Conservation (phyloP, 2,113 vertebrate genomes). For the Arothron firmamentum region DNA sequence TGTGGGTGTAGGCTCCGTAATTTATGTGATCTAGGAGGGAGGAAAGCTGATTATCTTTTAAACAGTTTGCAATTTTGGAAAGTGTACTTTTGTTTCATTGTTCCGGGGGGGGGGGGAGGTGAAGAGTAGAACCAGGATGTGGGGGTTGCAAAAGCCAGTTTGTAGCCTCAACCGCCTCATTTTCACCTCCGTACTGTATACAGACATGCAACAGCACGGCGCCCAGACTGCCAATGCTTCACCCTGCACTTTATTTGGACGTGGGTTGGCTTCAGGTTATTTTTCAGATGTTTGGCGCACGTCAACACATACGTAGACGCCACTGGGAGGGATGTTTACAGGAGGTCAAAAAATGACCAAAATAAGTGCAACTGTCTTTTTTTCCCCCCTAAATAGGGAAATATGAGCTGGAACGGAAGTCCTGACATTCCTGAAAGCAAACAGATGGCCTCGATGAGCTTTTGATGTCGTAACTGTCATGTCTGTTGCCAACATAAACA, state of each 20-base stretch:
- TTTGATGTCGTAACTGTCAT: slow-evolving; percentile 44
- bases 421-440: slow-evolving; percentile 56
- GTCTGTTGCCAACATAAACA: slow-evolving; percentile 58
- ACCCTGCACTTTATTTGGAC: too few relatives aligned
- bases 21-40: slow-evolving; percentile 4
- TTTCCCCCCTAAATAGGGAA: slow-evolving; percentile 43
- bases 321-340: slow-evolving; percentile 63
- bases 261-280: background rate
- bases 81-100: background rate
- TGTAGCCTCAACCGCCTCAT: too few relatives aligned
- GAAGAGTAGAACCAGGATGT: too few relatives aligned
- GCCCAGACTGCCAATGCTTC: too few relatives aligned
- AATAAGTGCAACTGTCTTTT: slow-evolving; percentile 68
- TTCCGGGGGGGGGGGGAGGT: too few relatives aligned
- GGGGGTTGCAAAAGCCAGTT: too few relatives aligned
- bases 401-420: slow-evolving; percentile 55
- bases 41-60: background rate
- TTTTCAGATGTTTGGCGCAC: slow-evolving; percentile 23
- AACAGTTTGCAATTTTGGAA: background rate
- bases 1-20: background rate
- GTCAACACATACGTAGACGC: slow-evolving; percentile 34
- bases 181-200: too few relatives aligned
- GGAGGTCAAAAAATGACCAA: slow-evolving; percentile 60
- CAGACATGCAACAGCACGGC: too few relatives aligned
- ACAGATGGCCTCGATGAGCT: slow-evolving; percentile 44